These are phyloP conservation scores for Probosciger aterrimus DNA, from an alignment of 2,113 vertebrate species.

Conservation along the genomic window DNA sequence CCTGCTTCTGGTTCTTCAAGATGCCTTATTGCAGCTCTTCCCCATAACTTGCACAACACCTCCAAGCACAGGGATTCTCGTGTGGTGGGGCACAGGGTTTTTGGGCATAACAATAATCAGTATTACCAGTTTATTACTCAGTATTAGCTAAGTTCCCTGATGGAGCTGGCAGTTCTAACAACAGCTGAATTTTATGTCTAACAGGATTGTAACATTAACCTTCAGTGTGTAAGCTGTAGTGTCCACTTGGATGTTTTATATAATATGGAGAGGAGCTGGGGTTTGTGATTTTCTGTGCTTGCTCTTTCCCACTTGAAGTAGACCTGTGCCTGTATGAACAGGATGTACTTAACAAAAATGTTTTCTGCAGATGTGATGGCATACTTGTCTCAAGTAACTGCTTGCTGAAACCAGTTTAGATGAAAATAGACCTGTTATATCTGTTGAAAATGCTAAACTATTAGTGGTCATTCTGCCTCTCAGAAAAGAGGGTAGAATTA, in stretches of 20 bases:
- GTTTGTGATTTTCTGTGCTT: neutral
- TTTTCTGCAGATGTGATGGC: neutral
- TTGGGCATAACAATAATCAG: neutral
- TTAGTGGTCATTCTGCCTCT: neutral
- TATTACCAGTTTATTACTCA: no score
- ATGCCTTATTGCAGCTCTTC: neutral
- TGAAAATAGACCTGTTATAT: neutral
- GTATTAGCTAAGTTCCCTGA: neutral
- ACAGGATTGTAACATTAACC: neutral
- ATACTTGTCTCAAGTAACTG: neutral
- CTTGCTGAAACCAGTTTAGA: neutral
- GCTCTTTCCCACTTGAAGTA: neutral
- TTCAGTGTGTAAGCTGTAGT: neutral
- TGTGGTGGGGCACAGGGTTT: neutral
- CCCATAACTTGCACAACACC: neutral
- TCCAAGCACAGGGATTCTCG: neutral
- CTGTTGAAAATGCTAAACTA: neutral
- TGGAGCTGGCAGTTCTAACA: neutral
- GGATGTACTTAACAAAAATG: neutral
- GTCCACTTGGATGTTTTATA: neutral
- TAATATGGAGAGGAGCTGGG: neutral
- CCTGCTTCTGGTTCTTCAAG: neutral
- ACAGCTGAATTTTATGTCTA: neutral
- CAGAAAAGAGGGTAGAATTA: neutral
- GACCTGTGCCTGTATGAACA: neutral